Base-by-base conservation (phyloP, 2,797 vertebrate species). In the Pogoniulus pusillus region DNA sequence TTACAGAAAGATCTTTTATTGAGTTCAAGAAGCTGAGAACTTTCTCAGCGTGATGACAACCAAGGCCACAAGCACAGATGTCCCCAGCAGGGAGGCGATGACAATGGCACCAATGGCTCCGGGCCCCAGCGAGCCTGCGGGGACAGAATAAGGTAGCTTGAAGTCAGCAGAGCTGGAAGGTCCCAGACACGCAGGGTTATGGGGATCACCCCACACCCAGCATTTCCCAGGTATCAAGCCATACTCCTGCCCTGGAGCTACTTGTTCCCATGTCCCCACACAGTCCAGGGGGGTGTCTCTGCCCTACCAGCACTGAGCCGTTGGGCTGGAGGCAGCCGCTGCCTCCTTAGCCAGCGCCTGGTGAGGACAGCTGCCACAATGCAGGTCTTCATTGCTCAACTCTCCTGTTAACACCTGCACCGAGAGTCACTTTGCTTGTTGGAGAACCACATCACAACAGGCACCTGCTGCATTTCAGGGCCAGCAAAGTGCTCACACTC, bases 31-130 rank as follows among this genome's bases (percentile, higher is more conserved):
- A 86, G 98, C 96, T 0, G 98, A 99, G 96, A 99, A 99, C 96
- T 99, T 99, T 85, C 98, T 97, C 96, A 99, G 98, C 13, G 98
- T 99, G 96, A 99, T 99, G 92, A 99, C 95, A 4, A 99, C 98
- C 94, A 99, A 98, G 77, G 99, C 98, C 82, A 99, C 98, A 32
- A 99, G 98, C 96, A 99, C 99, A 27, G 98, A 99, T 0, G 98
- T 98, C 82, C 99, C 99, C 94, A 99, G 97, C 94, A 99, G 98
- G 82, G 98, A 98, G 2, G 99, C 99, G 11, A 99, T 99, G 91
- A 99, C 98, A 27, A 99, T 99, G 97, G 99, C 99, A 49, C 99
- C 98, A 15, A 99, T 99, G 89, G 99, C 99, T 47, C 99, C 99
- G 0, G 99, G 98, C 57, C 99, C 99, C 94, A 99, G 97, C 1